Evolutionary conservation across 2,113 vertebrate species (phyloP), one percentile per base, ranked within the genome.

Genomic region (Tragelaphus scriptus): DNA sequence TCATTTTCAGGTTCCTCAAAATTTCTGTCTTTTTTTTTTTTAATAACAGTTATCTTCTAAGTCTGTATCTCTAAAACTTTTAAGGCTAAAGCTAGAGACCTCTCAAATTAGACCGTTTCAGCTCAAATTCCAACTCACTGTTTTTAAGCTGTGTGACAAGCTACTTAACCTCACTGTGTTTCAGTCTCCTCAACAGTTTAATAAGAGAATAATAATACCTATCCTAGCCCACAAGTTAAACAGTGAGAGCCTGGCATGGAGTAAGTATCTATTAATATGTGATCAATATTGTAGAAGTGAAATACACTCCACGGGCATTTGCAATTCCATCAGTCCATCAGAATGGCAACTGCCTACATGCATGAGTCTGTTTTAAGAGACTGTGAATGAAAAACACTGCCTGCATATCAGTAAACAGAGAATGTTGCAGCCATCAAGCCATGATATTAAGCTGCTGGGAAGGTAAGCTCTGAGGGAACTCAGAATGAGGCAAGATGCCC

Each of bases 251-350:
- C 49, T 40, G 28, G 63, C 56, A 28, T 87, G 55, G 0, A n/a
- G 47, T 82, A 71, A 94, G 82, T 59, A 61, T 55, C 77, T 59
- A 53, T 87, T 90, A 92, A 36, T 65, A 85, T n/a, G 40, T 44
- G 55, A 96, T 86, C 84, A 79, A 79, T 88, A 71, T 90, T 87
- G 49, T 53, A 94, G 86, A 97, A 77, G 51, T 85, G 51, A 95
- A 87, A 90, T 53, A 53, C 10, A 90, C 30, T 91, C 58, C 44
- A 68, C 0, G 2, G 55, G 65, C 65, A 65, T 85, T 80, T 49
- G 15, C 85, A 91, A 28, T n/a, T 36, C 94, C 5, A 30, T 96
- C 85, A 11, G n/a, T 40, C 89, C 36, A 32, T 93, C 53, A 90
- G 40, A 85, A 71, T 51, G 55, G 55, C 61, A 77, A 68, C 77